These are phyloP conservation scores for Myotis lucifugus DNA, from an alignment of 2,113 vertebrate genomes.

Conservation along the genomic window DNA sequence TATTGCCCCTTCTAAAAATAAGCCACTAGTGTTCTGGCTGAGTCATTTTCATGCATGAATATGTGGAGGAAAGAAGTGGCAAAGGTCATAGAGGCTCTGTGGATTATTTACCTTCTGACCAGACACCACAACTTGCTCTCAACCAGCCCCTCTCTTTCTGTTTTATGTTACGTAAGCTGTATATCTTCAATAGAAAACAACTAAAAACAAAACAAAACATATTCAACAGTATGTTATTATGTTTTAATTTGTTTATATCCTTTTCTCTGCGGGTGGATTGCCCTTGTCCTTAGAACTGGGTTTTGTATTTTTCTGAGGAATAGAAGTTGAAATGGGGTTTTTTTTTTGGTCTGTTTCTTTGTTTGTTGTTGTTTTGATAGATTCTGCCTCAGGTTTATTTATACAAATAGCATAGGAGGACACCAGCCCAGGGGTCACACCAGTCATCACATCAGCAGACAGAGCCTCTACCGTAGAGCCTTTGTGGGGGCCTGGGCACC, in stretches of 20 bases:
- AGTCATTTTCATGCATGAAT: conserved; percentile 70
- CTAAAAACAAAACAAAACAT: not conserved
- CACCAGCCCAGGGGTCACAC: not conserved
- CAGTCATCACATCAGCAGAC: not conserved
- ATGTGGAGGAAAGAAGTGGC: conserved; percentile 64
- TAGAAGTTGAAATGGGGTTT: not conserved
- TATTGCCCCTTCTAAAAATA: conserved; percentile 70
- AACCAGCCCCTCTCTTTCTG: not conserved
- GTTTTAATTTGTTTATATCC: conserved; percentile 54
- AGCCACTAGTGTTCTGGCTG: conserved; percentile 39
- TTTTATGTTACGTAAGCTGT: conserved; percentile 54
- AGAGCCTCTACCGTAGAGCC: not conserved
- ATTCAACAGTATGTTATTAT: not conserved
- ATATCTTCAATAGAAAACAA: conserved; percentile 49
- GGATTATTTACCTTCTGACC: conserved; percentile 54
- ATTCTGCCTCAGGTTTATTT: not conserved
- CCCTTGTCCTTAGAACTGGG: not conserved
- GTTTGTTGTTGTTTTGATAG: not conserved
- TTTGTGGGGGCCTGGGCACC: not conserved
- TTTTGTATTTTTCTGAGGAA: conserved; percentile 20
- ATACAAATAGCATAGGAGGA: not conserved
- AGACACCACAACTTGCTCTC: conserved; percentile 30
- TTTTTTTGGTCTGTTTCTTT: not conserved
- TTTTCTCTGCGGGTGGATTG: conserved; percentile 27
- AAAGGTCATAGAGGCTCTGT: conserved; percentile 62